Base-by-base conservation (phyloP, 2,888 invertebrate species). In the Netelia melanura region DNA sequence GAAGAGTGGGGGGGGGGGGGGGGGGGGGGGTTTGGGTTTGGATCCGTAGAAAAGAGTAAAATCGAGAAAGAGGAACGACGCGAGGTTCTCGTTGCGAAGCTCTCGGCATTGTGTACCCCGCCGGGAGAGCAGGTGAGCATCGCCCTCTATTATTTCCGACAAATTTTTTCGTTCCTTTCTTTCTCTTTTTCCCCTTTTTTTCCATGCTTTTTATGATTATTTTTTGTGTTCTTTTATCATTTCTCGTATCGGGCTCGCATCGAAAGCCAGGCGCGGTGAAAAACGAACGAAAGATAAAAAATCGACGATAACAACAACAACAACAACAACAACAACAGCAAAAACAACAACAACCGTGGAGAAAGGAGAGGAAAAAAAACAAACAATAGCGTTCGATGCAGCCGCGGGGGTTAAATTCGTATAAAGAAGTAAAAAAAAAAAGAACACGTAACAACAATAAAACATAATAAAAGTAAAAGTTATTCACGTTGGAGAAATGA, bases 61-160 rank as follows among this genome's bases (percentile, higher is more conserved):
- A 81, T 65, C 17, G 72, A 80, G 67, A 58, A 72, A 56, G 71
- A 67, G 21, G 25, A 23, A 74, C 54, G 72, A 74, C 14, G 23
- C 71, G 43, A 23, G 3, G 30, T 5, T 30, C n/a, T 25, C 58
- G 71, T 44, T 61, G 23, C 56, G 44, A 23, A 25, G 44, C 62
- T 3, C 17, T 44, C 81, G 52, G 61, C 65, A 84, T 84, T 78
- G 68, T 75, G 64, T 64, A 70, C 23, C n/a, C 43, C 62, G 30
- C 0, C 30, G 30, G 14, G 75, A 54, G 72, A 77, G 52, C 81
- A 67, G 61, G 72, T 81, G 77, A 81, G 81, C 62, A 67, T 58
- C 67, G 56, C 61, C 17, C 56, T 58, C 72, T 38, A 68, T 77
- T 77, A 68, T 81, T 67, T 71, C 25, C 17, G 21, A 21, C 38